Conservation (phyloP, 1,140 invertebrate species). For the Drosophila tropicalis region DNA sequence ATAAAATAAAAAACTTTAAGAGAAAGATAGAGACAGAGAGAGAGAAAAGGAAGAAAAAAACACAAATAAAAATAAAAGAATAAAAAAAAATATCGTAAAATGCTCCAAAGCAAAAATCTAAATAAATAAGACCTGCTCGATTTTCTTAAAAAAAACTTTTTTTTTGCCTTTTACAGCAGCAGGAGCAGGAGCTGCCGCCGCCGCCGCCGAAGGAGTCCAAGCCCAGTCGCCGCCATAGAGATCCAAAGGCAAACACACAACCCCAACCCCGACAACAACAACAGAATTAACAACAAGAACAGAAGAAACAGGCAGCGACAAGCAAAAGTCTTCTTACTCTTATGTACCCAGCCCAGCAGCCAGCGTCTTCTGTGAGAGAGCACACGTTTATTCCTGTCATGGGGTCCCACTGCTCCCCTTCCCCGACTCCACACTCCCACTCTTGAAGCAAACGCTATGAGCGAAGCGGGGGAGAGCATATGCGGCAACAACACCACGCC, state of each 20-base stretch:
- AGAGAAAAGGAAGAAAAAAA: constrained; percentile 41
- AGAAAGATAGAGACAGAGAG: constrained; percentile 43
- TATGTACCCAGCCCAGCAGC: constrained; percentile 3
- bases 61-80: constrained; percentile 33
- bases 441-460: neutral
- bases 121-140: constrained; percentile 77
- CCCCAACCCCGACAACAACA: constrained; percentile 22
- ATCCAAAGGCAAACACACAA: constrained; percentile 15
- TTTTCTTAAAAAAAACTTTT: constrained; percentile 61
- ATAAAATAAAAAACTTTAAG: constrained; percentile 48
- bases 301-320: constrained; percentile 29
- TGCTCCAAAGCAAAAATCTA: constrained; percentile 53
- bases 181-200: constrained; percentile 19
- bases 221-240: constrained; percentile 3
- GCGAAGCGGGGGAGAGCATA: constrained; percentile 23
- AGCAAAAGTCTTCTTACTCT: constrained; percentile 10
- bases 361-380: constrained; percentile 59
- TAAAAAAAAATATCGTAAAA: constrained; percentile 40
- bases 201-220: constrained; percentile 35
- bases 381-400: constrained; percentile 61
- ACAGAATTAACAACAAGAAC: constrained; percentile 43
- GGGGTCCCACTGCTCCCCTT: constrained; percentile 32
- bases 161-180: constrained; percentile 46
- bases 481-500: constrained; percentile 63
- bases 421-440: constrained; percentile 28